Evolutionary conservation across 1,140 invertebrate genomes (phyloP), one percentile per base, ranked within the genome.

Genomic region (Linepithema humile): DNA sequence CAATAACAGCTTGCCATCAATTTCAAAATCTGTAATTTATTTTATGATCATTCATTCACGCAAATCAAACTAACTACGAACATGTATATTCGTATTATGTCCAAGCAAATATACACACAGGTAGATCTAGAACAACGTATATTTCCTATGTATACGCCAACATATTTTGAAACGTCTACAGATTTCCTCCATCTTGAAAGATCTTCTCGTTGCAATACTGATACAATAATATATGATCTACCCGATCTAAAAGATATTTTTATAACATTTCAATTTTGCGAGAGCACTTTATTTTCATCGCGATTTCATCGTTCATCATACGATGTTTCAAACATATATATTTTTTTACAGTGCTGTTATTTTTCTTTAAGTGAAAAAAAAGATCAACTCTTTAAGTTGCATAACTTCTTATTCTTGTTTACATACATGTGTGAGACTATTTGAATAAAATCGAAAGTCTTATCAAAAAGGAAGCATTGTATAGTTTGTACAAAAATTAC

Each of bases 71-170:
- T 65, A 65, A 50, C 29, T 65, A 59, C 40, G 59, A 77, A 77
- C 59, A 65, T 20, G 60, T 65, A 20, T 38, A 7, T 45, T 53
- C 38, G 32, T 20, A 53, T 72, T 55, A 74, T 55, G 43, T 77
- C 65, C 20, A 65, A 77, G 74, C 74, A 50, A 77, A 77, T 77
- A 32, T 77, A 77, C 74, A 77, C 45, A 77, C 6, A 77, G 45
- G 74, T 77, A 77, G 73, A 77, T 50, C 43, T 77, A 77, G 59
- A 65, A 77, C 20, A 9, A 77, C 65, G 43, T 38, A 43, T 77
- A 77, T 65, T 59, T 77, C 32, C 23, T 26, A 77, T 50, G 65
- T 29, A 45, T 57, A 59, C 74, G 74, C 29, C 57, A 65, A 77
- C 29, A 65, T 53, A 64, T 77, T 65, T 29, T 50, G 29, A 65